These are phyloP conservation scores for Polypterus bichir DNA, from an alignment of 2,113 vertebrate species.

Conservation along the genomic window DNA sequence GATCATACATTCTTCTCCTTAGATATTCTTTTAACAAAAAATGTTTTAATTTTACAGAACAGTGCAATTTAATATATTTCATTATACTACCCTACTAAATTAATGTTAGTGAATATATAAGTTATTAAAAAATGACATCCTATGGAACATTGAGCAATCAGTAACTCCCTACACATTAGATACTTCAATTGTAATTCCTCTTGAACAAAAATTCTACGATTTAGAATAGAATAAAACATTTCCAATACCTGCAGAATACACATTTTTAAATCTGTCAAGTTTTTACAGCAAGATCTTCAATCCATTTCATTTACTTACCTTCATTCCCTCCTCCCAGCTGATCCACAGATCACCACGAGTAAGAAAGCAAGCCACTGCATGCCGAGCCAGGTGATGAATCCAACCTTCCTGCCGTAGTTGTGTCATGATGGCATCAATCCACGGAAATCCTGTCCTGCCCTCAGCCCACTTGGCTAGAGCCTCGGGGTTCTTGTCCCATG, in stretches of 20 bases:
- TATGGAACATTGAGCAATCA: too few relatives aligned
- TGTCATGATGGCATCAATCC: constrained; percentile 97
- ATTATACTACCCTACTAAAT: too few relatives aligned
- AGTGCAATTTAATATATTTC: too few relatives aligned
- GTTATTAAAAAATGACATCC: too few relatives aligned
- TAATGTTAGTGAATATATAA: too few relatives aligned
- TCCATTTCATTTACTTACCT: constrained; percentile 41
- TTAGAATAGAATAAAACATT: too few relatives aligned
- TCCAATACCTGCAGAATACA: too few relatives aligned
- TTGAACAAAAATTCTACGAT: too few relatives aligned
- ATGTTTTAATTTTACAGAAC: background rate
- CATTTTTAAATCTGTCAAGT: too few relatives aligned
- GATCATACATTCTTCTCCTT: background rate
- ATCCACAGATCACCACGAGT: constrained; percentile 92
- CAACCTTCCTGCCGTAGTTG: constrained; percentile 91
- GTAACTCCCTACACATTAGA: too few relatives aligned
- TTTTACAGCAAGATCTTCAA: too few relatives aligned
- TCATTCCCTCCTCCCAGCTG: constrained; percentile 96
- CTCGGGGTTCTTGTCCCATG: constrained; percentile 87
- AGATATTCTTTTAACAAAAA: background rate
- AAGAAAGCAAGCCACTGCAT: constrained; percentile 89
- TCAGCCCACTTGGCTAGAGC: constrained; percentile 94
- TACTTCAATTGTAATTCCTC: too few relatives aligned
- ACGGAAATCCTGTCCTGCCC: constrained; percentile 86
- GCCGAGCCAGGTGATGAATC: constrained; percentile 94